Evolutionary conservation across 2,797 vertebrate species (phyloP), one percentile per base, ranked within the genome.

Genomic region (Momotus momota): DNA sequence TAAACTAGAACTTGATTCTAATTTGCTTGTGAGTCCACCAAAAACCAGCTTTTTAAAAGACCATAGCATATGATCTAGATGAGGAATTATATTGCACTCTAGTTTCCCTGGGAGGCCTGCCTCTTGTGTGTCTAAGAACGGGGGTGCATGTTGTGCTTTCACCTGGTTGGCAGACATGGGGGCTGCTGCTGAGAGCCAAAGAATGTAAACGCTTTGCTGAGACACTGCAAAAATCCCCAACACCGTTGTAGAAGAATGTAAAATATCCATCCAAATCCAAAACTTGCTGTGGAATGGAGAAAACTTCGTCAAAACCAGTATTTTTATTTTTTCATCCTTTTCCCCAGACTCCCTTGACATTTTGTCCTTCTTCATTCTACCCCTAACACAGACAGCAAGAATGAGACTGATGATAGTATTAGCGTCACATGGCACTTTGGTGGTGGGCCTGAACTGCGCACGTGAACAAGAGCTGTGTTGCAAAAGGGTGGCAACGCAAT

Each of bases 121-220:
- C 22, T 49, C 49, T 75, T 65, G 46, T 35, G 25, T 29, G 14
- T n/a, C 31, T 22, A 29, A 81, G 45, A 74, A 35, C 69, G 86
- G 62, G 38, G 48, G 18, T 2, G 7, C 49, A 49, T 0, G 0
- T 3, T 35, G 3, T 55, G 29, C 54, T 40, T 81, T 57, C n/a
- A 17, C 64, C 27, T 72, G 40, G 21, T 9, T 90, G 58, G 25
- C 77, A 78, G 41, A 55, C 16, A 10, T 5, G 55, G 73, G 41
- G 46, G 41, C 58, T 88, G 80, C 77, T 72, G 65, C 49, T 65
- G 41, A 41, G 62, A 86, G 40, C 22, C 67, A 43, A 49, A 73
- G 55, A 35, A 69, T 13, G 23, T 43, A 75, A 92, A 81, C 7
- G 9, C 21, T 46, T 85, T 33, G 40, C 70, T 75, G 46, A 84